Base-by-base conservation (phyloP, 2,113 vertebrate species). In the Solenodon paradoxus region DNA sequence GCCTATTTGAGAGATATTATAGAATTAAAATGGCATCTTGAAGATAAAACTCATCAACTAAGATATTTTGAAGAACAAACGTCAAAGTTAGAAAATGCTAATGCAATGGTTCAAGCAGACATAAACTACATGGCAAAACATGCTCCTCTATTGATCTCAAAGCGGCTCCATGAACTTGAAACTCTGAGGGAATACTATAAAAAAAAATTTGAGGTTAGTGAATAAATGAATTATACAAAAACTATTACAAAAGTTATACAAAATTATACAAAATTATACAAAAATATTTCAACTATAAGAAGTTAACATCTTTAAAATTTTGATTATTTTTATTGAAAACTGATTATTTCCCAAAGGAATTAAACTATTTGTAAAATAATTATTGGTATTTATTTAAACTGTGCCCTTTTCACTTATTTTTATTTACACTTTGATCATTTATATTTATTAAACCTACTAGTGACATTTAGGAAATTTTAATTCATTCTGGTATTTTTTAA, bases 101-200 rank as follows among this genome's bases (percentile, higher is more conserved):
- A 98, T 96, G 86, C 59, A 71, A 97, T 74, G 81, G 80, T 99
- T 88, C 80, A 95, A 4, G 96, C 98, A 80, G 98, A 99, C 92
- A 95, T 97, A 82, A 90, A 97, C 96, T 99, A 98, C n/a, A 96
- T 98, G 98, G 98, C 93, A 96, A 98, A 98, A 96, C 98, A 99
- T 90, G 90, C 96, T 40, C 98, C 98, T 92, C 98, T 99, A 28
- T 96, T 99, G 95, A 98, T 98, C 88, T 98, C 98, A 97, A 99
- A 99, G 90, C 84, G 98, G 75, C 96, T 96, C 26, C 79, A 98
- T 11, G 99, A 99, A 92, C 64, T 22, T 26, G 78, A 90, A 68
- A 63, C 97, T 88, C 93, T 98, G 77, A 92, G 66, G n/a, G 86
- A 97, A 63, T 90, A 97, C 49, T 95, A 92, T 42, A 20, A 71